These are phyloP conservation scores for Notoglanidium macrostoma DNA, from an alignment of 2,797 vertebrate species.

Conservation along the genomic window DNA sequence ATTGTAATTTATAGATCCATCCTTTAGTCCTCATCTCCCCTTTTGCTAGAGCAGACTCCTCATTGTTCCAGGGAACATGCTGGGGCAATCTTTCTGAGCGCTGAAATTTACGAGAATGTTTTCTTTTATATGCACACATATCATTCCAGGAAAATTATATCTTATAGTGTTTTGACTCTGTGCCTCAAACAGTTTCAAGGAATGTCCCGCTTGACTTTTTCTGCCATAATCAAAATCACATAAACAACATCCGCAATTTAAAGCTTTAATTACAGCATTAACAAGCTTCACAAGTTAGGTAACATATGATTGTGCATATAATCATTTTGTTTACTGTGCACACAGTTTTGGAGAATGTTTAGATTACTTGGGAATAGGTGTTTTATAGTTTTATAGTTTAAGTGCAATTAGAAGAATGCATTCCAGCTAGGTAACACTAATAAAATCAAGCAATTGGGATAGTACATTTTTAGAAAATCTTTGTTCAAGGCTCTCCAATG, in stretches of 20 bases:
- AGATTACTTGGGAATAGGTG: slow-evolving; percentile 18
- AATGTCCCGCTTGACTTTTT: slow-evolving; percentile 27
- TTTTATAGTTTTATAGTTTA: slow-evolving; percentile 13
- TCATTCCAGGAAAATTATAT: slow-evolving; percentile 78
- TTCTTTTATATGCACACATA: slow-evolving; percentile 74
- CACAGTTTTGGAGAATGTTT: slow-evolving; percentile 21
- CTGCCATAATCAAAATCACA: slow-evolving; percentile 34
- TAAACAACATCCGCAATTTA: slow-evolving; percentile 47
- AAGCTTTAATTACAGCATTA: slow-evolving; percentile 39
- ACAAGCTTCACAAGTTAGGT: slow-evolving; percentile 22
- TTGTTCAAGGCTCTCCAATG: not conserved
- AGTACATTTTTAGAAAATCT: not conserved
- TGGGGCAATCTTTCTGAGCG: slow-evolving; percentile 67
- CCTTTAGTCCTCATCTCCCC: slow-evolving; percentile 52
- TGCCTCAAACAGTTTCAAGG: slow-evolving; percentile 65
- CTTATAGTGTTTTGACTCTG: slow-evolving; percentile 67
- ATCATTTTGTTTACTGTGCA: slow-evolving; percentile 30
- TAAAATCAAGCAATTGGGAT: not conserved
- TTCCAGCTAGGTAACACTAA: not conserved
- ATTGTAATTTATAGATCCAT: slow-evolving; percentile 69
- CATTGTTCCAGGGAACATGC: slow-evolving; percentile 67
- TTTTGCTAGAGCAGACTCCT: slow-evolving; percentile 41
- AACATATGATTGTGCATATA: slow-evolving; percentile 25
- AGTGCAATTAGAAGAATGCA: slow-evolving; percentile 11
- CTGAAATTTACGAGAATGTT: slow-evolving; percentile 76